These are phyloP conservation scores for Cyanoramphus novaezelandiae DNA, from an alignment of 2,113 vertebrate species.

Conservation along the genomic window DNA sequence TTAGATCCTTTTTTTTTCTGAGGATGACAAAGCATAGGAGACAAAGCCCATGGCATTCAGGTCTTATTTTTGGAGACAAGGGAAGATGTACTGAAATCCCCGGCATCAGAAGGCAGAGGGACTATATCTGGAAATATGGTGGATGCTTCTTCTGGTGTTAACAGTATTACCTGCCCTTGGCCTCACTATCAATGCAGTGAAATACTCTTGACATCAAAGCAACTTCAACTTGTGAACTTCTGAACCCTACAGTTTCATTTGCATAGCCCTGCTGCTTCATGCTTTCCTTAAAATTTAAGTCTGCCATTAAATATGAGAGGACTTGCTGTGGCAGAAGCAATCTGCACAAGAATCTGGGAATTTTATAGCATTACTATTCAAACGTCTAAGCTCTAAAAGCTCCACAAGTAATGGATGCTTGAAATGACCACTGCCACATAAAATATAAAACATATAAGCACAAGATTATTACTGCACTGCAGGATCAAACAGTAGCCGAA, in stretches of 20 bases:
- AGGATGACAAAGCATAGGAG: not conserved
- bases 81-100: not conserved
- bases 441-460: conserved; percentile 33
- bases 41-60: not conserved
- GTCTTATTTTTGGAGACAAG: not conserved
- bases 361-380: not conserved
- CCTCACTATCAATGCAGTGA: not conserved
- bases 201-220: not conserved
- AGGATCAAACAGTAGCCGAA: conserved; percentile 39
- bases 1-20: not conserved
- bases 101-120: not conserved
- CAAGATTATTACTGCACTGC: not conserved
- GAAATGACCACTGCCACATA: not conserved
- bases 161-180: not conserved
- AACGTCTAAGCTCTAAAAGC: not conserved
- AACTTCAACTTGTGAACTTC: not conserved
- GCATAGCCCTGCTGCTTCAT: not conserved
- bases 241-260: not conserved
- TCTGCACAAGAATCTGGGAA: not conserved
- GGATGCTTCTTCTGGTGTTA: not conserved
- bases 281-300: not conserved
- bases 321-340: not conserved
- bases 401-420: not conserved
- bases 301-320: not conserved
- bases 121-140: not conserved